Base-by-base conservation (phyloP, 2,797 vertebrate species). In the Geotrypetes seraphini region DNA sequence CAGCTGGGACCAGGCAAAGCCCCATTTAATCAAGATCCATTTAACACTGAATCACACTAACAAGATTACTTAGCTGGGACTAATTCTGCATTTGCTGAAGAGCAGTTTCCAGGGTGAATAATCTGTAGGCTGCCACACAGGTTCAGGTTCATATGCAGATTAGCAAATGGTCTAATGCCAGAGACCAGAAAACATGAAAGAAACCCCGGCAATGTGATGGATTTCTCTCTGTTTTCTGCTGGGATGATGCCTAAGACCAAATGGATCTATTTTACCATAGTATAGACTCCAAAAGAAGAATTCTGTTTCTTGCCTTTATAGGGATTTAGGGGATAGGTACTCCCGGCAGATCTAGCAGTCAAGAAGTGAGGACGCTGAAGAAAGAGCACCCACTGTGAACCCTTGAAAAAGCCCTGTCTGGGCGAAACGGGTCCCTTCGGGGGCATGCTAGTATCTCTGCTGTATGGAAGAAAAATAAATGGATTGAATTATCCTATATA, bases 31-130 rank as follows among this genome's bases (percentile, higher is more conserved):
- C 55, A 57, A 60, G 65, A 56, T 66, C 64, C 50, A 50, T 61
- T 69, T 68, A 75, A 59, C 63, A 56, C 50, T 59, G 69, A 69
- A 57, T 73, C 63, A 63, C 8, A 9, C 62, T 73, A 73, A 74
- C 50, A 50, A 70, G 73, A 63, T 46, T 51, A 43, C 58, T 42
- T 54, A 55, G 51, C 53, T 57, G 25, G 43, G 61, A 64, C 59
- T 63, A 51, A 62, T 56, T 63, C 57, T 43, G 19, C 36, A 16
- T 60, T 57, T 48, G 56, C 44, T 39, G 45, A 58, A 58, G 58
- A 66, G 54, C 44, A 34, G 59, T 60, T 65, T 68, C 60, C 47
- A 61, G 47, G 61, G 64, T 56, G 54, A 43, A 31, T 57, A 58
- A 52, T 45, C 57, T 54, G 43, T 22, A 9, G 37, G 50, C 33